Percentiles rank a stretch among this genome's conserved stretches.
Evolutionary conservation across 2,888 invertebrate genomes (phyloP).

Genomic region (Amblyteles armatorius): DNA sequence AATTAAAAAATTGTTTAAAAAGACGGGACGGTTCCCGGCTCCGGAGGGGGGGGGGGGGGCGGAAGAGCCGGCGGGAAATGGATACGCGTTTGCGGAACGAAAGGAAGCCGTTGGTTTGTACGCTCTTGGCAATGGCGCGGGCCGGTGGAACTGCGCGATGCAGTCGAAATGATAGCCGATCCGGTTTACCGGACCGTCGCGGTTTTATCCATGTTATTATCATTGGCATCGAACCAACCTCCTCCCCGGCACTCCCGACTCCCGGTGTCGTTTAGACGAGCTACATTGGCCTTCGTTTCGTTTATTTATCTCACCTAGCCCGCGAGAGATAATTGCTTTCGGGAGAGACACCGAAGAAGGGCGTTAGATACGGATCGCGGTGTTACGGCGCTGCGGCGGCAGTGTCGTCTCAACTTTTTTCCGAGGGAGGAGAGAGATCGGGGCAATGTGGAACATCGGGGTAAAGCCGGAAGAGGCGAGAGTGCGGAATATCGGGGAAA

Average conservation of each 20-base stretch:
- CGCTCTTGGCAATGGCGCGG: slow-evolving; percentile 29
- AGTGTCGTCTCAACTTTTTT: background rate
- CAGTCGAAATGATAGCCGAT: slow-evolving; percentile 46
- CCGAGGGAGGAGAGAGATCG: background rate
- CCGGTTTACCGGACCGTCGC: background rate
- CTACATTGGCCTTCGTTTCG: background rate
- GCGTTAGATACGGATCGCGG: background rate
- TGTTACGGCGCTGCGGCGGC: background rate
- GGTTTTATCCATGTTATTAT: slow-evolving; percentile 33
- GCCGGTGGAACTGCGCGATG: background rate
- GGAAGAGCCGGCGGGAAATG: slow-evolving; percentile 18
- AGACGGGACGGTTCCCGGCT: background rate
- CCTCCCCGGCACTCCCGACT: background rate
- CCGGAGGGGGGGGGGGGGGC: background rate
- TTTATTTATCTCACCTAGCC: background rate
- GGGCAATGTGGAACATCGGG: background rate
- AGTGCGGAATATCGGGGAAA: no score
- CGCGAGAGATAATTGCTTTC: slow-evolving; percentile 26
- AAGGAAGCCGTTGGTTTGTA: background rate
- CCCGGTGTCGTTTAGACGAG: background rate
- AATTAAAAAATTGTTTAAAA: no score
- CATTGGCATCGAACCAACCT: slow-evolving; percentile 49
- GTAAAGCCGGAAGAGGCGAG: background rate
- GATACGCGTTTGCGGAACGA: slow-evolving; percentile 23
- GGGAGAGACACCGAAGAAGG: background rate